Conservation (phyloP, 2,113 vertebrate genomes). For the Myxocyprinus asiaticus region DNA sequence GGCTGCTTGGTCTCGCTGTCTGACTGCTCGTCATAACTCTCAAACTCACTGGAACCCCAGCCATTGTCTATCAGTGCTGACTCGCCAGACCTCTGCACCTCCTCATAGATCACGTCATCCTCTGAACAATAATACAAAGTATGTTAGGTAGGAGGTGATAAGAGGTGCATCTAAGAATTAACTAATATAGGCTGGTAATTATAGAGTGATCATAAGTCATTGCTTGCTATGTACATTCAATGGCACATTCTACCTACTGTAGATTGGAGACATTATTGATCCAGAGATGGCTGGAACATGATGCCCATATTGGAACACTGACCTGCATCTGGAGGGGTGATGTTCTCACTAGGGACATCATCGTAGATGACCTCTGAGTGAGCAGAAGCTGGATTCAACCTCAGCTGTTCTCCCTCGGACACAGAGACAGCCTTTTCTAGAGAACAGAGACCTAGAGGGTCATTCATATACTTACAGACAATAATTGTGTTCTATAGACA, state of each 20-base stretch:
- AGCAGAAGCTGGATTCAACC: slow-evolving; percentile 8
- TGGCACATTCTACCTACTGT: too few species aligned
- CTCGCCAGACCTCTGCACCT: slow-evolving; percentile 62
- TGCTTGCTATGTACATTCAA: too few species aligned
- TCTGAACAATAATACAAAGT: slow-evolving; percentile 44
- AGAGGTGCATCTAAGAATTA: too few species aligned
- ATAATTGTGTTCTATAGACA: background rate
- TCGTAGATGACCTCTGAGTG: slow-evolving; percentile 81
- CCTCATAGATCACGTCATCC: slow-evolving; percentile 73
- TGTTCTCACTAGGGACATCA: slow-evolving; percentile 79
- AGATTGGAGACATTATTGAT: background rate
- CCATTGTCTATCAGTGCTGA: slow-evolving; percentile 65
- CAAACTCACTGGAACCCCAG: slow-evolving; percentile 89
- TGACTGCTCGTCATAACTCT: slow-evolving; percentile 85
- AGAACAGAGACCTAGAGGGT: background rate
- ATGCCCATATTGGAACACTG: slow-evolving; percentile 38
- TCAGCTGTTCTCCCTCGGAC: background rate
- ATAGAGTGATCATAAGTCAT: too few species aligned
- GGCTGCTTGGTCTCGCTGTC: slow-evolving; percentile 69
- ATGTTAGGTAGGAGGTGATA: background rate
- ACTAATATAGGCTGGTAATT: too few species aligned
- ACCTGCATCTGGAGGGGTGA: slow-evolving; percentile 69
- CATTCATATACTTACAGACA: background rate
- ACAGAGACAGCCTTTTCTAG: slow-evolving; percentile 39
- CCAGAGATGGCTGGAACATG: background rate